phyloP scores from a whole-genome alignment of 2,113 vertebrate genomes.

The Hippocampus barbouri region DNA sequence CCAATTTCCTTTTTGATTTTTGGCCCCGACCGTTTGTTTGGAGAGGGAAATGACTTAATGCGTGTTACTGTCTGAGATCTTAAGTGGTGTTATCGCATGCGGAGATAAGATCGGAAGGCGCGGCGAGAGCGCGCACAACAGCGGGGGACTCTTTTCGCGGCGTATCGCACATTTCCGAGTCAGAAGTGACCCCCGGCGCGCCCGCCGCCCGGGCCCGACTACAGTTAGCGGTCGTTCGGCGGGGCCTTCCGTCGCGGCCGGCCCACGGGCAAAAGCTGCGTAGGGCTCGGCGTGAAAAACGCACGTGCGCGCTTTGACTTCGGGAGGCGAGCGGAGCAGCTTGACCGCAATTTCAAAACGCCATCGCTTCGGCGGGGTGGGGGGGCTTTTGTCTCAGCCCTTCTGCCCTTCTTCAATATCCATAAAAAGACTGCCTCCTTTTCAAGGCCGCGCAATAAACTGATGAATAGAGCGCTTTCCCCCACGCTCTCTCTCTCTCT shows the following conservation, averaged over 20 bases:
- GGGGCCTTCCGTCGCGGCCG: conserved; percentile 37
- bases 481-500: conserved; percentile 26
- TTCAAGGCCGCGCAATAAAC: conserved; percentile 67
- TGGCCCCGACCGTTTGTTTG: conserved; percentile 56
- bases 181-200: conserved; percentile 48
- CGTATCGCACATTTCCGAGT: conserved; percentile 68
- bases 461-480: conserved; percentile 67
- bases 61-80: conserved; percentile 69
- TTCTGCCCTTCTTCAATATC: conserved; percentile 70
- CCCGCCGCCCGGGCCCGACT: conserved; percentile 30
- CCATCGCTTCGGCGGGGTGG: conserved; percentile 61
- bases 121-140: conserved; percentile 42
- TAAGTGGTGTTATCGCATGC: conserved; percentile 70
- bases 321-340: conserved; percentile 67
- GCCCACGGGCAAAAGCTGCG: conserved; percentile 40
- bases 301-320: conserved; percentile 49
- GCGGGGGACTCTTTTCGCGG: conserved; percentile 61
- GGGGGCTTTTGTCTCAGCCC: conserved; percentile 69
- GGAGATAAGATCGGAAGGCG: conserved; percentile 62
- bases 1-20: conserved; percentile 32
- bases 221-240: conserved; percentile 57
- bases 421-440: conserved; percentile 70
- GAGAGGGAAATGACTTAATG: conserved; percentile 71
- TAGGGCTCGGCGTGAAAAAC: conserved; percentile 39
- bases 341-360: conserved; percentile 71